Evolutionary conservation across 2,797 vertebrate species (phyloP).

Genomic region (Channallabes apus): DNA sequence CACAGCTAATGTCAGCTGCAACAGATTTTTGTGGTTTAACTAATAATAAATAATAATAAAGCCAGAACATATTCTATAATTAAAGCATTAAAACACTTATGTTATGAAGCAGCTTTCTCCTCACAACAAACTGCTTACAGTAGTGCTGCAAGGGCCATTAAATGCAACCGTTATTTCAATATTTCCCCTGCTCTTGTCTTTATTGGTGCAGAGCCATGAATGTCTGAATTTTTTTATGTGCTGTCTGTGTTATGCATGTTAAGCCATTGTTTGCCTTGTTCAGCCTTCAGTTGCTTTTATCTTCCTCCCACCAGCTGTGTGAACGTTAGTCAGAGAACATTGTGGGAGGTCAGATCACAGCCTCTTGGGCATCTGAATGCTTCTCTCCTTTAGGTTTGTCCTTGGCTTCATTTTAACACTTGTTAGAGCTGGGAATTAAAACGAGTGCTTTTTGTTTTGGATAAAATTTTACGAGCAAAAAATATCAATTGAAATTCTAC

Average conservation of each 20-base stretch:
- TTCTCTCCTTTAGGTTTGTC: neutral
- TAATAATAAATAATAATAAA: too few relatives aligned
- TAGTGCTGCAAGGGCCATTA: neutral
- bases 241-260: conserved; percentile 32
- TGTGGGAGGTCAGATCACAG: conserved; percentile 5
- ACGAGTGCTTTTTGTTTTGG: neutral
- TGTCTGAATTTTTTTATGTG: conserved; percentile 15
- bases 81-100: neutral
- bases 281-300: conserved; percentile 30
- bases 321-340: conserved; percentile 28
- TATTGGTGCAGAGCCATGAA: neutral
- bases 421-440: neutral
- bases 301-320: conserved; percentile 34
- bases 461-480: too few relatives aligned
- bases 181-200: neutral
- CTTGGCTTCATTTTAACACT: neutral
- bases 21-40: conserved; percentile 13
- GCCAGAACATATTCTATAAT: neutral
- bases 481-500: too few relatives aligned
- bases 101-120: neutral
- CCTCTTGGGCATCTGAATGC: conserved; percentile 10
- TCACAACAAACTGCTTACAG: neutral
- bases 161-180: neutral
- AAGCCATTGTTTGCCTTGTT: conserved; percentile 51
- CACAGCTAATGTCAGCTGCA: neutral